phyloP scores from a whole-genome alignment of 2,797 vertebrate species.

The Oreochromis grahami region DNA sequence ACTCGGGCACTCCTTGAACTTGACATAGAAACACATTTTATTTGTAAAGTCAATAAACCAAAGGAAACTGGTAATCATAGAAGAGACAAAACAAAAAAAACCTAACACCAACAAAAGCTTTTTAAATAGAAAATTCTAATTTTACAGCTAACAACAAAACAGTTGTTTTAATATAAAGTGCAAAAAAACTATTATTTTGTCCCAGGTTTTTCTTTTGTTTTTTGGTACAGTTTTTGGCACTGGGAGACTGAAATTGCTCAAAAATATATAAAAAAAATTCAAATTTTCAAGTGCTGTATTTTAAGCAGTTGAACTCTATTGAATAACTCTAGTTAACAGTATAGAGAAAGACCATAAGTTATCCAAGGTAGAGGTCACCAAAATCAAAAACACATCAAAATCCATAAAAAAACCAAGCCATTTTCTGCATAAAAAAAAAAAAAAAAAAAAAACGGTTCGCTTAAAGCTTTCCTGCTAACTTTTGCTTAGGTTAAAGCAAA shows the following conservation, averaged over 20 bases:
- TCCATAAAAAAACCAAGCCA: neutral
- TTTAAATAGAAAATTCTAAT: neutral
- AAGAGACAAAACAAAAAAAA: neutral
- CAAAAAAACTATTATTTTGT: rapidly evolving
- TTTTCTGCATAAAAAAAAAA: neutral
- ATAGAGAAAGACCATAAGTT: neutral
- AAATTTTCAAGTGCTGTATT: neutral
- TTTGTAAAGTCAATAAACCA: neutral
- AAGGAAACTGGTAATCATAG: neutral
- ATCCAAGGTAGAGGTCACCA: neutral
- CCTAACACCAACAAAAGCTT: neutral
- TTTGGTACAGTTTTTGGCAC: neutral
- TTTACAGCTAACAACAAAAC: neutral
- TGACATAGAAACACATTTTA: constrained; percentile 24
- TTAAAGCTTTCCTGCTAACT: neutral
- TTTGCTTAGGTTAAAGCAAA: neutral
- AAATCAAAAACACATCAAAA: neutral
- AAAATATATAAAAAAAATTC: rapidly evolving
- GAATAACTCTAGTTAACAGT: neutral
- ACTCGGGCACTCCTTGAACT: neutral
- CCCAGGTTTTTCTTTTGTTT: neutral
- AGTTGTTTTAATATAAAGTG: neutral
- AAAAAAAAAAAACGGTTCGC: too few species aligned
- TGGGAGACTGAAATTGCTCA: neutral
- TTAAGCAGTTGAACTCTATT: neutral